A percentile compares a stretch with the other conserved stretches of the same genome.
Evolutionary conservation across 2,113 vertebrate genomes (phyloP).

Genomic region (Perognathus longimembris): DNA sequence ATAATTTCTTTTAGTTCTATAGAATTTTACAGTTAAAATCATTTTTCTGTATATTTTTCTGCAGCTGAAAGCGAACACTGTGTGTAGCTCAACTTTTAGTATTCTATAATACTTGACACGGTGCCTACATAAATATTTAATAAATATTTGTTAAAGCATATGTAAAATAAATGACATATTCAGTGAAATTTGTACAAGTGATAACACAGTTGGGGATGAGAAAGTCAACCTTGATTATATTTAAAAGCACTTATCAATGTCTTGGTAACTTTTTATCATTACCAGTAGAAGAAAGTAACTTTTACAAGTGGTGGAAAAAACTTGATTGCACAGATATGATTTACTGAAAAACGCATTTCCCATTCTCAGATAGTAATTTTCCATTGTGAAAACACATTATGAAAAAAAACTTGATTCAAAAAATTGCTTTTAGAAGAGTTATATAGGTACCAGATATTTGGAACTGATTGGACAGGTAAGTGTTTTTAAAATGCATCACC

Average conservation of each 20-base stretch:
- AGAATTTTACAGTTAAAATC: not conserved
- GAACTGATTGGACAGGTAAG: conserved; percentile 20
- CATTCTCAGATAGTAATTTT: conserved; percentile 34
- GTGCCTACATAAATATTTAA: not conserved
- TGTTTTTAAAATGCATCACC: conserved; percentile 18
- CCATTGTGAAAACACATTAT: conserved; percentile 39
- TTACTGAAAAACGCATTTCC: conserved; percentile 50
- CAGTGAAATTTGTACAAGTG: not conserved
- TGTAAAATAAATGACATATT: not conserved
- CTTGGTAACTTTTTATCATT: conserved; percentile 4
- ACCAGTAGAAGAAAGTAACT: conserved; percentile 35
- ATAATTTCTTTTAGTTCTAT: not conserved
- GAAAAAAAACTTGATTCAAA: not conserved
- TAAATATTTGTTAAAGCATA: not conserved
- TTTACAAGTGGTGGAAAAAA: conserved; percentile 37
- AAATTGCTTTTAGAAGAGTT: conserved; percentile 51
- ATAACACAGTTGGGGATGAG: not conserved
- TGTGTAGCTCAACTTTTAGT: not conserved
- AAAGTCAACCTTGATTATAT: conserved; percentile 39
- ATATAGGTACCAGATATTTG: not conserved
- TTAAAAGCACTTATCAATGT: not conserved
- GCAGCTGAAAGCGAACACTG: not conserved
- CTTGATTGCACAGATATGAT: not conserved
- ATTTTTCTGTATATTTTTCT: not conserved
- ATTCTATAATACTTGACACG: not conserved